Evolutionary conservation across 92 coral and sea anemone genomes (phyloP).

Genomic region (Phenganax stokvisi): DNA sequence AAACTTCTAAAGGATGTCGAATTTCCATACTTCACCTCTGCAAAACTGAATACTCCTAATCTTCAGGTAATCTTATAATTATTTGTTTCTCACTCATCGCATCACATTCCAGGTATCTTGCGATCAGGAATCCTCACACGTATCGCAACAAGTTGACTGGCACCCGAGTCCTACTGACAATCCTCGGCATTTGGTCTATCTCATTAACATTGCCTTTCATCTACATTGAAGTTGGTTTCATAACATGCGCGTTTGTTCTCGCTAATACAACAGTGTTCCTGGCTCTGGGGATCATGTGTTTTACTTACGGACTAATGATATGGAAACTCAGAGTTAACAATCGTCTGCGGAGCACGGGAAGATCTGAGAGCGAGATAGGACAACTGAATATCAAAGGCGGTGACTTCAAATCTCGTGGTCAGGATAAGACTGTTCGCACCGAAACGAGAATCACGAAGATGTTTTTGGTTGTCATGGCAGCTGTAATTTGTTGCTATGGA

Average conservation of each 20-base stretch:
- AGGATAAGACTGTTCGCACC: slow-evolving; percentile 5
- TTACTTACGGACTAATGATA: slow-evolving; percentile 28
- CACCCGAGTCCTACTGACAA: slow-evolving; percentile 57
- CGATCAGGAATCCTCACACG: slow-evolving; percentile 65
- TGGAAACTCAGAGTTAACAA: background rate
- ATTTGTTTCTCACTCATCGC: no score
- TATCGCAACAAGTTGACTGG: slow-evolving; percentile 67
- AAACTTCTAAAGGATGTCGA: no score
- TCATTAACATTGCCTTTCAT: slow-evolving; percentile 65
- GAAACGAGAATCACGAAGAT: slow-evolving; percentile 19
- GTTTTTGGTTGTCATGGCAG: slow-evolving; percentile 34
- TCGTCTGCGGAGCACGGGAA: background rate
- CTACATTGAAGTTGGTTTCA: slow-evolving; percentile 63
- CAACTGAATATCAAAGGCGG: background rate
- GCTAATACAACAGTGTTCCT: slow-evolving; percentile 19
- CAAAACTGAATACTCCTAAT: no score
- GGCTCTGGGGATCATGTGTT: slow-evolving; percentile 17
- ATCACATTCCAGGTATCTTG: slow-evolving; percentile 43
- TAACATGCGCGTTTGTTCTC: slow-evolving; percentile 60
- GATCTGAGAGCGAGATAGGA: background rate
- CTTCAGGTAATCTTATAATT: no score
- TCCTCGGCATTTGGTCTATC: slow-evolving; percentile 71
- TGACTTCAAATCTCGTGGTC: background rate
- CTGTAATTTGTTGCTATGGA: slow-evolving; percentile 21
- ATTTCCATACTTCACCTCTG: no score